Evolutionary conservation across 2,113 vertebrate genomes (phyloP), one percentile per base, ranked within the genome.

Genomic region (Plotosus lineatus): DNA sequence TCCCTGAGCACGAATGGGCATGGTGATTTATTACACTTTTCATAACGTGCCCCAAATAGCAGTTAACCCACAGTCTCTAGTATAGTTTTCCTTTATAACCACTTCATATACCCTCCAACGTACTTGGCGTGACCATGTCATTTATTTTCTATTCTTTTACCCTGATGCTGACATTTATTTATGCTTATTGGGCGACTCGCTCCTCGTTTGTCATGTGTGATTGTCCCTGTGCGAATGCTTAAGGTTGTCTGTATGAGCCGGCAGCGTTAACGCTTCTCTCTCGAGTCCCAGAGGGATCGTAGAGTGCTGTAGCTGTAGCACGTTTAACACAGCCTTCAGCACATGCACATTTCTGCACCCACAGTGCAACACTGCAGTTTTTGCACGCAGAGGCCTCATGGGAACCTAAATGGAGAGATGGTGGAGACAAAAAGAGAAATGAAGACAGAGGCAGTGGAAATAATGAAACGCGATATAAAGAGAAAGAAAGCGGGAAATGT

Each of bases 11-110:
- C 10, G 38, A 66, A 58, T 46, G 66, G 78, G 40, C 26, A 23
- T 33, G 9, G n/a, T 71, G 40, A 79, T 79, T 79, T 72, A 72
- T 79, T 71, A 58, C 66, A 58, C 36, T 60, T 56, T 79, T 58
- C 40, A 56, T 56, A 40, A 15, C 4, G 21, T 60, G 55, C 53
- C 68, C 68, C 55, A 60, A 46, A 73, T 60, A 60, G 42, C 53
- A 21, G 51, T 33, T 31, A 79, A 46, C 51, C 8, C 58, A 71
- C 36, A 21, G 77, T 28, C 46, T 78, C 61, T 26, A 42, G 77
- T 11, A 51, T 19, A 58, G 36, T 56, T 75, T 75, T 56, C 50
- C 33, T 56, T 56, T 75, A 26, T 10, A 28, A 76, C 38, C 38
- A 31, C 28, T 28, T 60, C 36, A 60, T 12, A 58, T 12, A 53